A percentile compares a stretch with the other conserved stretches of the same genome.
These are phyloP conservation scores for Porites divaricata DNA, from an alignment of 92 coral and sea anemone species.

Conservation along the genomic window DNA sequence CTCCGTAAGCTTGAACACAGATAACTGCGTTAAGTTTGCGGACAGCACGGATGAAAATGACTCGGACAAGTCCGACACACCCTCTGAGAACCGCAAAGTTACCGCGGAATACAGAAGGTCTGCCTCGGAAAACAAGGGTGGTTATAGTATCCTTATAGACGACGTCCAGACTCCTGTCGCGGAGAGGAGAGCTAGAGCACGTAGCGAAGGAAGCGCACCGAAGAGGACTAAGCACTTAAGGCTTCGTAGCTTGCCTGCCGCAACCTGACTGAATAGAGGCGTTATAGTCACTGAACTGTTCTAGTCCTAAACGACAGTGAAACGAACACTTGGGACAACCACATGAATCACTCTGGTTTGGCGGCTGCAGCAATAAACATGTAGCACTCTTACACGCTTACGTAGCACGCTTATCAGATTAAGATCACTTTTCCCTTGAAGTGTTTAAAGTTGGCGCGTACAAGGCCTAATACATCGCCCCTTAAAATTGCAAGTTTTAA, in stretches of 20 bases:
- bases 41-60: neutral
- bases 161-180: neutral
- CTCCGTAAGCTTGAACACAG: neutral
- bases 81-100: neutral
- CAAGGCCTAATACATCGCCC: no score
- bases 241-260: constrained; percentile 2
- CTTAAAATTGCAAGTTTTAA: no score
- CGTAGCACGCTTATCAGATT: no score
- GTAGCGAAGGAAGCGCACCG: neutral
- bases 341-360: no score
- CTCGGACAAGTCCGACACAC: neutral
- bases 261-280: neutral
- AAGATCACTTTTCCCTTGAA: no score
- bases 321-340: neutral
- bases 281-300: no score
- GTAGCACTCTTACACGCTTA: no score
- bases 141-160: constrained; percentile 14
- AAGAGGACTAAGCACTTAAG: neutral
- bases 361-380: no score
- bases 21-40: constrained; percentile 5
- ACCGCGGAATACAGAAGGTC: neutral
- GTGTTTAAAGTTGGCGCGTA: no score
- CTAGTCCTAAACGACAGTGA: neutral
- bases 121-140: neutral
- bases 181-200: neutral